Evolutionary conservation across 2,888 invertebrate genomes (phyloP).

Genomic region (Drosophila putrida): DNA sequence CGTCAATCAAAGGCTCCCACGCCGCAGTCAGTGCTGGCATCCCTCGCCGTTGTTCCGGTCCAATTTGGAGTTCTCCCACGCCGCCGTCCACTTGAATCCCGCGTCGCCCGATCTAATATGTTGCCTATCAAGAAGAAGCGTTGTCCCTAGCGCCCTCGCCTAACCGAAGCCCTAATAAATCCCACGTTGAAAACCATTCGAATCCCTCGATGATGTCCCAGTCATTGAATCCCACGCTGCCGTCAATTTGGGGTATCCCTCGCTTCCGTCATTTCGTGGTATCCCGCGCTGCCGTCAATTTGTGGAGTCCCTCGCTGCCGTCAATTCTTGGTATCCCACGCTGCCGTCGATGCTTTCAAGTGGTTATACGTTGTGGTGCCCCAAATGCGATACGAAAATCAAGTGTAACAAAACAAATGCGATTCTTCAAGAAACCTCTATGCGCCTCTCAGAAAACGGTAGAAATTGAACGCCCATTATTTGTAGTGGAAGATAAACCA

Average conservation of each 20-base stretch:
- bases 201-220: constrained; percentile 48
- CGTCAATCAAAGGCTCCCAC: constrained; percentile 21
- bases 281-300: constrained; percentile 46
- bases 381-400: constrained; percentile 29
- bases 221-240: constrained; percentile 42
- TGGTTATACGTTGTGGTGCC: constrained; percentile 4
- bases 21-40: constrained; percentile 31
- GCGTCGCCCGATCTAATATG: constrained; percentile 34
- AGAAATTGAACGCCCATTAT: constrained; percentile 12
- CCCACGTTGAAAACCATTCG: constrained; percentile 56
- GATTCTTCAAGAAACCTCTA: constrained; percentile 39
- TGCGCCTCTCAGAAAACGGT: constrained; percentile 37
- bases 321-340: neutral
- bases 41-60: constrained; percentile 23
- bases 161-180: constrained; percentile 72
- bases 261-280: constrained; percentile 49
- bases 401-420: constrained; percentile 11
- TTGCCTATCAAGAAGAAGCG: constrained; percentile 21
- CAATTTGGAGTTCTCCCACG: constrained; percentile 18
- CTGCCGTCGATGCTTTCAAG: constrained; percentile 5
- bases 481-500: constrained; percentile 25
- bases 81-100: constrained; percentile 40
- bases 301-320: constrained; percentile 27
- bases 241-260: constrained; percentile 51
- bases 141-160: constrained; percentile 66